A percentile compares a stretch with the other conserved stretches of the same genome.
phyloP scores from a whole-genome alignment of 1,140 invertebrate genomes.

The Asbolus verrucosus region DNA sequence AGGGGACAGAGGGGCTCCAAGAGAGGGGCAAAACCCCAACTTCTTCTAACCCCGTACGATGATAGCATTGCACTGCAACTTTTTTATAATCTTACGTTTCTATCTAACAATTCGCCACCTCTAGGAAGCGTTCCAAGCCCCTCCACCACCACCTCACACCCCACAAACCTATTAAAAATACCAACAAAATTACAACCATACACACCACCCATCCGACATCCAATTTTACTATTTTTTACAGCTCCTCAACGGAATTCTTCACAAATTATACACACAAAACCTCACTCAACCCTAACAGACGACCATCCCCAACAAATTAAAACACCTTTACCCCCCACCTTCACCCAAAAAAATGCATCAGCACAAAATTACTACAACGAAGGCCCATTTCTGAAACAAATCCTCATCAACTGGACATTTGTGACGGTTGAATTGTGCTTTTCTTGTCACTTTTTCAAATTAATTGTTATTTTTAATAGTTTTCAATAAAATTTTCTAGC shows the following conservation, averaged over 20 bases:
- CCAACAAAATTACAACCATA: background rate
- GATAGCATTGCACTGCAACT: slow-evolving; percentile 54
- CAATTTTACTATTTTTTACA: slow-evolving; percentile 1
- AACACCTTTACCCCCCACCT: background rate
- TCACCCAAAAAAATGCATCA: background rate
- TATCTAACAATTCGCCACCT: slow-evolving; percentile 19
- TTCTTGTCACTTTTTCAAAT: no score
- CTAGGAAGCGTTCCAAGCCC: background rate
- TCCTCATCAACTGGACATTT: no score
- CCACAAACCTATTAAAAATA: slow-evolving; percentile 5
- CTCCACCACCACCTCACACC: background rate
- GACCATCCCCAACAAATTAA: background rate
- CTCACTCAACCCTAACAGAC: background rate
- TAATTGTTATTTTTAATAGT: background rate
- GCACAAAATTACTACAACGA: no score
- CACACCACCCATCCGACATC: background rate
- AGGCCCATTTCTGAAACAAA: no score
- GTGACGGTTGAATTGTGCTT: no score
- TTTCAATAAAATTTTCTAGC: no score
- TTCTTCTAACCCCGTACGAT: slow-evolving; percentile 55
- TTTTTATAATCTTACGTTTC: slow-evolving; percentile 51
- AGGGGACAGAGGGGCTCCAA: slow-evolving; percentile 55
- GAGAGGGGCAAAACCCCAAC: slow-evolving; percentile 52
- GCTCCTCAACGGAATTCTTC: background rate
- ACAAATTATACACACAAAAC: background rate